Evolutionary conservation across 2,888 invertebrate species (phyloP), one percentile per base, ranked within the genome.

Genomic region (Helicoverpa assulta): DNA sequence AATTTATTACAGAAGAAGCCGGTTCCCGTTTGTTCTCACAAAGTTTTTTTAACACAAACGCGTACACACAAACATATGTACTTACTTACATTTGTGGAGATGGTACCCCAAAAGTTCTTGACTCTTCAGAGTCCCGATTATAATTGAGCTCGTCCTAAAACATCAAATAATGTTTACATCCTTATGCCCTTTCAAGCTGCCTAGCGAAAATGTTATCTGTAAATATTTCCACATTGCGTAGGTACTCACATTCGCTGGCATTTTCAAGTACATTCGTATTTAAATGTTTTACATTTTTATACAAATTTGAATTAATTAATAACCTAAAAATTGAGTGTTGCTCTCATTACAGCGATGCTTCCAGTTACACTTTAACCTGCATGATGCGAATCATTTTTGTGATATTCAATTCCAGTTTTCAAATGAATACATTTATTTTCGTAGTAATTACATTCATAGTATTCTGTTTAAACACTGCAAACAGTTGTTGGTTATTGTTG

Each of bases 91-190:
- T 70, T 51, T 51, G 50, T 53, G 33, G 16, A 14, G 60, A 50
- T 8, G 37, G 70, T 64, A 40, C 63, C 71, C 72, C 69, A 71
- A 77, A 70, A 70, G 80, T 79, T 79, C 82, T 85, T 71, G 82
- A 82, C 78, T 82, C 64, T 83, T 76, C 81, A 18, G 85, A 86
- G 84, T 86, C 79, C 84, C 84, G 68, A 87, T 81, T 84, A 86
- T 87, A 88, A 90, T 89, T 88, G 88, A 83, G 67, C 76, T 78
- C 69, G 87, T 88, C 90, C 90, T 90, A 90, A 90, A 90, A 89
- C 77, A 90, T 86, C 90, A 89, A 86, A 82, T 79, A 71, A 73
- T 84, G 81, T 87, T 84, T 84, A 81, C 81, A 80, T 76, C 78
- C 67, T 73, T 64, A 73, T 61, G 67, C 61, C 70, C 73, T 26